phyloP scores from a whole-genome alignment of 2,888 invertebrate species.

The Tachystola acroxantha region DNA sequence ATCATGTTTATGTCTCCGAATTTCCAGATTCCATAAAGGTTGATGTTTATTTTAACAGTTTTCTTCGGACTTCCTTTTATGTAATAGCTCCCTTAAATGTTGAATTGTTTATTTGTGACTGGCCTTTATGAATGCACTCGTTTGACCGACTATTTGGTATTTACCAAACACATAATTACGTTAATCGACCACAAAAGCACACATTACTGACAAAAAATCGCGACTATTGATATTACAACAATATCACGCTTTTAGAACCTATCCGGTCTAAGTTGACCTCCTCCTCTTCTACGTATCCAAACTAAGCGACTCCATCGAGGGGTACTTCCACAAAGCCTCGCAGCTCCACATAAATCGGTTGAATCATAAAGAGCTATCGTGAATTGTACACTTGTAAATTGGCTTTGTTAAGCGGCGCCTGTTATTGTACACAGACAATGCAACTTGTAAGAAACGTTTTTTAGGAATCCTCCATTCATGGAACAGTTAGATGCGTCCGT shows the following conservation, averaged over 20 bases:
- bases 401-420: constrained; percentile 70
- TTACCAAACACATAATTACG: constrained; percentile 61
- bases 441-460: constrained; percentile 76
- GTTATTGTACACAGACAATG: constrained; percentile 73
- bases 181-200: constrained; percentile 65
- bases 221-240: constrained; percentile 72
- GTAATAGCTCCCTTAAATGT: too few species aligned
- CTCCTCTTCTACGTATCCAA: constrained; percentile 26
- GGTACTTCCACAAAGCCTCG: constrained; percentile 35
- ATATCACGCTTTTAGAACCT: constrained; percentile 71
- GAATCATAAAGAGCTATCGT: constrained; percentile 71
- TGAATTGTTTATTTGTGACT: too few species aligned
- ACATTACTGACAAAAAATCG: constrained; percentile 64
- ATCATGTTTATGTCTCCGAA: too few species aligned
- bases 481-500: constrained; percentile 63
- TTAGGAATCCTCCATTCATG: constrained; percentile 73
- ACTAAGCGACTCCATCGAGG: constrained; percentile 28
- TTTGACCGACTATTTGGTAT: constrained; percentile 33
- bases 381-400: constrained; percentile 76
- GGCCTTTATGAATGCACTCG: too few species aligned
- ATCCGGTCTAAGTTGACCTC: constrained; percentile 47
- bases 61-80: too few species aligned
- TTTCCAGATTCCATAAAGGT: too few species aligned
- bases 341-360: constrained; percentile 55
- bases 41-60: too few species aligned